These are phyloP conservation scores for Prenolepis imparis DNA, from an alignment of 2,888 invertebrate species.

Conservation along the genomic window DNA sequence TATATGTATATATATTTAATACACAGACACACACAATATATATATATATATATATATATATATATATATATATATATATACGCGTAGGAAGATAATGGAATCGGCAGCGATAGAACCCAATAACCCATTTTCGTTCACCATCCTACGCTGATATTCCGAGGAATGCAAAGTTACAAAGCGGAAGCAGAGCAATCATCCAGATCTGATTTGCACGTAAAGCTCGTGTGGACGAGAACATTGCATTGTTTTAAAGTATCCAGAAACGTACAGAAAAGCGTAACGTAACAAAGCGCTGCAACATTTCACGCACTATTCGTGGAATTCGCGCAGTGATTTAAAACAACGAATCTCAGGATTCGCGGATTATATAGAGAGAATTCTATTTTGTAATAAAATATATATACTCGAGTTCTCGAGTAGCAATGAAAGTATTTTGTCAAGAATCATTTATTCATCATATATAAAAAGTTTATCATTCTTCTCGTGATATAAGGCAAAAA, in stretches of 20 bases:
- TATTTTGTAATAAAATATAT: not conserved
- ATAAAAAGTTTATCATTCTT: not conserved
- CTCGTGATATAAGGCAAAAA: not conserved
- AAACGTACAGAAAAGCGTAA: not conserved
- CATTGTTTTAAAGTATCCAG: constrained; percentile 3
- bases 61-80: not conserved
- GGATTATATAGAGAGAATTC: not conserved
- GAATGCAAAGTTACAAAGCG: constrained; percentile 67
- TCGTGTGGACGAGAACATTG: not conserved
- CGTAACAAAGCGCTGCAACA: not conserved
- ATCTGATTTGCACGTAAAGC: constrained; percentile 64
- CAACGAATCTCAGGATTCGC: not conserved
- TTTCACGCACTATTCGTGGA: not conserved
- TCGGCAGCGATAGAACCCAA: constrained; percentile 48
- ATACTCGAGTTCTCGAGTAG: not conserved
- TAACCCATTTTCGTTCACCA: constrained; percentile 65
- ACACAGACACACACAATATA: too few species aligned
- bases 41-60: too few species aligned
- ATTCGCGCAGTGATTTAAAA: not conserved
- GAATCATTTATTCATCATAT: not conserved
- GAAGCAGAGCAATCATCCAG: constrained; percentile 73
- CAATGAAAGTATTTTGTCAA: constrained; percentile 4
- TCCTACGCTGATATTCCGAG: constrained; percentile 32
- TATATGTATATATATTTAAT: not conserved
- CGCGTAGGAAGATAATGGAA: constrained; percentile 25